Base-by-base conservation (phyloP, 2,888 invertebrate species). In the Minunthozetes semirufus region DNA sequence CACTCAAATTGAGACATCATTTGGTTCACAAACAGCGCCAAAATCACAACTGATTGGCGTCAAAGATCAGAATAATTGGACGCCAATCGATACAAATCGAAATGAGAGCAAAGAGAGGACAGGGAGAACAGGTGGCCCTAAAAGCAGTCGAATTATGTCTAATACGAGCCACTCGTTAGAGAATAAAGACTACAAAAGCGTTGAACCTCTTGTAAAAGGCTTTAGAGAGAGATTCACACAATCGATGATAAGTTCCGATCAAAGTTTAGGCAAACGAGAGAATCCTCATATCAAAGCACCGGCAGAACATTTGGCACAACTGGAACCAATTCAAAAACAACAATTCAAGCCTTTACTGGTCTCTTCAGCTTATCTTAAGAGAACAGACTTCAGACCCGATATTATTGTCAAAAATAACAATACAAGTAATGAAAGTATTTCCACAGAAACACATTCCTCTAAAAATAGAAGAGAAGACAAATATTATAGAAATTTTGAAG, bases 31-130 rank as follows among this genome's bases (percentile, higher is more conserved):
- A 68, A 68, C 42, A 15, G 9, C 38, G 17, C 68, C 68, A 11
- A 68, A 68, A 22, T 68, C 68, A 46, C 42, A 68, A 42, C 11
- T 68, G 33, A 68, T 38, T 68, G 22, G 22, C 19, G 42, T 68
- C 22, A 68, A 19, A 38, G 68, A 68, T 19, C 15, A 29, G 27
- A 61, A 61, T 61, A 61, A 61, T 61, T 61, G 61, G 61, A 61
- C 25, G 27, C 29, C 61, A 61, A 61, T 61, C 61, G 68, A 68
- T 68, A 19, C 9, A 46, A 19, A n/a, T 68, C 42, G 22, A 22
- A 68, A 68, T 19, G 68, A 22, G 19, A n/a, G n/a, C n/a, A n/a
- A n/a, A n/a, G n/a, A n/a, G n/a, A n/a, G n/a, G n/a, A n/a, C n/a
- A n/a, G n/a, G n/a, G n/a, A 68, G 42, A 42, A 68, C 38, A 68